Conservation (phyloP, 2,888 invertebrate genomes). For the Cryptops parisi region DNA sequence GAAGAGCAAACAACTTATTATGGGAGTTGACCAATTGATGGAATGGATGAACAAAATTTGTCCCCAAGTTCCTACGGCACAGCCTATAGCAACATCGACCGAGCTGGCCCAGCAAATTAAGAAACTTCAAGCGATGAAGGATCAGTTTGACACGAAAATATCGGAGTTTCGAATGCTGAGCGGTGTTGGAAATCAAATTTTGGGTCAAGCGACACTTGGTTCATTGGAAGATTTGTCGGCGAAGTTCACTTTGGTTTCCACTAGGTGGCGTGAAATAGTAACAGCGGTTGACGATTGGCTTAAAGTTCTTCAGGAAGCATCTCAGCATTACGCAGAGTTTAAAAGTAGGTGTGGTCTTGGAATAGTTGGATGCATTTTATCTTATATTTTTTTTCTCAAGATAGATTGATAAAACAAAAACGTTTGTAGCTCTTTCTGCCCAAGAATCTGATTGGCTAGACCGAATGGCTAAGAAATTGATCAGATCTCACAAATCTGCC, state of each 20-base stretch:
- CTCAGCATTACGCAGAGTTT: conserved; percentile 60
- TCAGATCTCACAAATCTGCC: conserved; percentile 47
- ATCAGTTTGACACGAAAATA: conserved; percentile 52
- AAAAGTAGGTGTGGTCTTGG: too few species aligned
- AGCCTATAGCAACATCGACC: conserved; percentile 41
- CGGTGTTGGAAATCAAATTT: conserved; percentile 40
- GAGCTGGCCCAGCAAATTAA: conserved; percentile 48
- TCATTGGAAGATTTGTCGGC: conserved; percentile 46
- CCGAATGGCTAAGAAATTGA: conserved; percentile 58
- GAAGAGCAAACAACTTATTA: conserved; percentile 38
- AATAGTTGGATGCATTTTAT: too few species aligned
- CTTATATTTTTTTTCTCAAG: conserved; percentile 10
- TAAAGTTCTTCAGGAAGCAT: conserved; percentile 50
- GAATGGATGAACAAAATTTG: conserved; percentile 50
- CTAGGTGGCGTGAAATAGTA: conserved; percentile 54
- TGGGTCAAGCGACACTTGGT: conserved; percentile 38
- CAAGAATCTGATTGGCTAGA: conserved; percentile 67
- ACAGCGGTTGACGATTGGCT: conserved; percentile 49
- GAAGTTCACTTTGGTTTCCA: conserved; percentile 51
- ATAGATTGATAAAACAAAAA: too few species aligned
- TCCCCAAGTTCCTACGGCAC: conserved; percentile 44
- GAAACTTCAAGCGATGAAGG: conserved; percentile 45
- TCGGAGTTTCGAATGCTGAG: conserved; percentile 51
- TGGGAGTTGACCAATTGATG: conserved; percentile 40
- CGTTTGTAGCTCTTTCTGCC: conserved; percentile 56